Evolutionary conservation across 2,797 vertebrate genomes (phyloP).

Genomic region (Diglossa cyanea): DNA sequence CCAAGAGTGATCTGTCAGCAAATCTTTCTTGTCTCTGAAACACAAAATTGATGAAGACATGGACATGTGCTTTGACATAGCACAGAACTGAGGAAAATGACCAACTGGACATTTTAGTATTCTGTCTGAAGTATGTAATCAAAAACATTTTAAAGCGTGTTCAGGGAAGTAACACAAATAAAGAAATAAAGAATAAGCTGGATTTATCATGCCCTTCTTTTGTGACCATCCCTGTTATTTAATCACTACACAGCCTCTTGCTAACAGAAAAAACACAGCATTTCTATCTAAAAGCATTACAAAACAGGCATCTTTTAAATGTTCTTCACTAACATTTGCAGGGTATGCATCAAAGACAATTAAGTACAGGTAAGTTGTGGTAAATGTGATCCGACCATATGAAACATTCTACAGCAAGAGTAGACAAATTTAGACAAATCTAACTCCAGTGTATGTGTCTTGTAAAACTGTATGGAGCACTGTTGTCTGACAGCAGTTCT

Average conservation of each 20-base stretch:
- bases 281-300: not conserved
- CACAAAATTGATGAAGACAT: slow-evolving; percentile 6
- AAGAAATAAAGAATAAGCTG: not conserved
- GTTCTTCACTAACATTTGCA: not conserved
- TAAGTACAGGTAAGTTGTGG: not conserved
- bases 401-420: not conserved
- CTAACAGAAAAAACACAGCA: not conserved
- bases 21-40: slow-evolving; percentile 97
- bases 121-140: not conserved
- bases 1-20: slow-evolving; percentile 95
- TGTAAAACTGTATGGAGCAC: not conserved
- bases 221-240: not conserved
- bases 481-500: not conserved
- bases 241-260: not conserved
- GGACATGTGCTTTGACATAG: not conserved
- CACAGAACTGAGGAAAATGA: not conserved
- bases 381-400: not conserved
- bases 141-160: not conserved
- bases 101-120: not conserved
- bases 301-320: not conserved
- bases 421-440: not conserved
- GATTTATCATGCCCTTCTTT: not conserved
- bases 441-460: not conserved
- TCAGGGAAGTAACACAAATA: not conserved
- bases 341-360: not conserved